Evolutionary conservation across 2,888 invertebrate genomes (phyloP).

Genomic region (Pollenia labialis): DNA sequence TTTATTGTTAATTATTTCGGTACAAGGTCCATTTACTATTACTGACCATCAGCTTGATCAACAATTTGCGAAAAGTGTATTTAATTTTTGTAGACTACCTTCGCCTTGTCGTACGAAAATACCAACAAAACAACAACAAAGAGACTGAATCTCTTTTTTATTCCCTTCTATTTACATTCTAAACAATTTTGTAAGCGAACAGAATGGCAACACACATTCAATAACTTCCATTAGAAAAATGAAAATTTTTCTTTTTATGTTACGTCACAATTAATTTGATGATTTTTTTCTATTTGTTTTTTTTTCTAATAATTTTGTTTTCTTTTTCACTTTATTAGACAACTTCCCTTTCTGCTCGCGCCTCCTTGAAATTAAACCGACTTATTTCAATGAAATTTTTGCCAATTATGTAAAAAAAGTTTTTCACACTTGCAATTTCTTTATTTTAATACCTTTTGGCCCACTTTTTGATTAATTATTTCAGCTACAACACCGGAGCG

Average conservation of each 20-base stretch:
- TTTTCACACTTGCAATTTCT: slow-evolving; percentile 1
- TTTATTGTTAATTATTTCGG: neutral
- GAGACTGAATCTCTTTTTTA: neutral
- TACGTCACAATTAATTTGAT: slow-evolving; percentile 64
- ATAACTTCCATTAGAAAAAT: slow-evolving; percentile 50
- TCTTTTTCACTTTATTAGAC: slow-evolving; percentile 51
- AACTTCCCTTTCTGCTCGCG: slow-evolving; percentile 20
- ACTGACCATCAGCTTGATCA: slow-evolving; percentile 59
- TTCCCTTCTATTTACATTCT: neutral
- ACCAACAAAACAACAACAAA: slow-evolving; percentile 32
- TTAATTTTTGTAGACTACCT: slow-evolving; percentile 21
- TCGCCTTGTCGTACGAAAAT: slow-evolving; percentile 35
- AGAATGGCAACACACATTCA: slow-evolving; percentile 17
- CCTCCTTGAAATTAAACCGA: slow-evolving; percentile 17
- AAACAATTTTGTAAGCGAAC: slow-evolving; percentile 17
- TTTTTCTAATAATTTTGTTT: slow-evolving; percentile 5
- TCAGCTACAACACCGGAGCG: slow-evolving; percentile 89
- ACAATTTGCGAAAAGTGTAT: slow-evolving; percentile 7
- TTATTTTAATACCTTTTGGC: slow-evolving; percentile 87
- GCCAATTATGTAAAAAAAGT: slow-evolving; percentile 79
- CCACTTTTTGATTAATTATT: slow-evolving; percentile 88
- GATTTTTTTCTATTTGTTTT: slow-evolving; percentile 4
- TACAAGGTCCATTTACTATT: slow-evolving; percentile 42
- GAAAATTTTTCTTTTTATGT: slow-evolving; percentile 39
- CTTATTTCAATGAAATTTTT: slow-evolving; percentile 41